A percentile compares a stretch with the other conserved stretches of the same genome.
Evolutionary conservation across 2,797 vertebrate genomes (phyloP).

Genomic region (Diceros bicornis): DNA sequence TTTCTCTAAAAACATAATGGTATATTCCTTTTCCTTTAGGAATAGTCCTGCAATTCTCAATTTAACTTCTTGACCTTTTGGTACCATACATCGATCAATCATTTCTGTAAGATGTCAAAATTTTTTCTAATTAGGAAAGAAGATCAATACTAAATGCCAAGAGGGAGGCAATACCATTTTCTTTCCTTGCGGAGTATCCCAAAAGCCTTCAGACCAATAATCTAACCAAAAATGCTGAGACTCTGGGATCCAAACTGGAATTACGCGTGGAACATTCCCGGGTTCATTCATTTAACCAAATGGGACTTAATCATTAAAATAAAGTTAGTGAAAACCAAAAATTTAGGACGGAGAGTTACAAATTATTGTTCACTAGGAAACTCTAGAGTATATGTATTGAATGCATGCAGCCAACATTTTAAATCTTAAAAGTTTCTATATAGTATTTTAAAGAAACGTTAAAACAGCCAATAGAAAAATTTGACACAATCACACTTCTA

Average conservation of each 20-base stretch:
- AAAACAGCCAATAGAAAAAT: background rate
- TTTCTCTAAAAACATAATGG: constrained; percentile 28
- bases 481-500: background rate
- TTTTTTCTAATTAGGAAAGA: background rate
- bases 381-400: background rate
- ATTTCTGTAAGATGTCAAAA: background rate
- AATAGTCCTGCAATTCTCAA: background rate
- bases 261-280: background rate
- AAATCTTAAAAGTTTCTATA: background rate
- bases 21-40: background rate
- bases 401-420: background rate
- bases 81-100: background rate
- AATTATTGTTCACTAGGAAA: background rate
- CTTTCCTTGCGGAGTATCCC: background rate
- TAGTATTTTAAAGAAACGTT: background rate
- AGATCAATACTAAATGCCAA: background rate
- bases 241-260: background rate
- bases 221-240: background rate
- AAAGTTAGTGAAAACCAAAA: background rate
- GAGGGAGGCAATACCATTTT: background rate
- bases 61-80: constrained; percentile 38
- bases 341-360: background rate
- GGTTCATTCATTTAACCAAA: background rate
- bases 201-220: background rate
- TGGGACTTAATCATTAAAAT: background rate